A percentile compares a stretch with the other conserved stretches of the same genome.
These are phyloP conservation scores for Antheraea yamamai DNA, from an alignment of 2,888 invertebrate genomes.

Conservation along the genomic window DNA sequence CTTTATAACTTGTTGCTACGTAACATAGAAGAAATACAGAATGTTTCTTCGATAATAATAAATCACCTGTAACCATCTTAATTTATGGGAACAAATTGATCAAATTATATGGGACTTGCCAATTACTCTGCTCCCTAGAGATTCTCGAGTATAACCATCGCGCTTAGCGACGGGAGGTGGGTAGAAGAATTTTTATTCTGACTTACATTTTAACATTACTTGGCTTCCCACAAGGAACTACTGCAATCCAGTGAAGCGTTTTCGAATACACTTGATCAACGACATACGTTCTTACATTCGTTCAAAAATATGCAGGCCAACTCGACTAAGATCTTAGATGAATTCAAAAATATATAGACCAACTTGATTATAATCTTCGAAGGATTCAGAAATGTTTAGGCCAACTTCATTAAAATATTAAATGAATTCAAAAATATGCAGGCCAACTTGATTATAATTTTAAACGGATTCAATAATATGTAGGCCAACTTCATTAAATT, in stretches of 20 bases:
- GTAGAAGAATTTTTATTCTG: not conserved
- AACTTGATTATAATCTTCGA: not conserved
- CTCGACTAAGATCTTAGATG: not conserved
- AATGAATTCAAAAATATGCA: not conserved
- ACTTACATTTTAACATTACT: not conserved
- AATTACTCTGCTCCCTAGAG: constrained; percentile 3
- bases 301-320: not conserved
- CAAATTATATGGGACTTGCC: not conserved
- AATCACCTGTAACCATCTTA: not conserved
- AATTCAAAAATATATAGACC: not conserved
- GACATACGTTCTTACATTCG: not conserved
- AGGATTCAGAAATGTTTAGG: not conserved
- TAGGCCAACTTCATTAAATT: not conserved
- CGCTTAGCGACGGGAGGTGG: constrained; percentile 7
- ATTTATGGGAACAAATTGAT: constrained; percentile 6
- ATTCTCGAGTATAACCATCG: constrained; percentile 11
- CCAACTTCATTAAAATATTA: not conserved
- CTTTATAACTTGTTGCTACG: constrained; percentile 5
- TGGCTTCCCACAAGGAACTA: not conserved
- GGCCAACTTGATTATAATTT: not conserved
- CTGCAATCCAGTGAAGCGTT: not conserved
- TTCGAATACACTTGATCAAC: not conserved
- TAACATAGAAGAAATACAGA: constrained; percentile 14
- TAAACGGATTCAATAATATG: not conserved
- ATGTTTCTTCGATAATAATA: constrained; percentile 10